Conservation (phyloP, 1,140 invertebrate species). For the Helicoverpa armigera region DNA sequence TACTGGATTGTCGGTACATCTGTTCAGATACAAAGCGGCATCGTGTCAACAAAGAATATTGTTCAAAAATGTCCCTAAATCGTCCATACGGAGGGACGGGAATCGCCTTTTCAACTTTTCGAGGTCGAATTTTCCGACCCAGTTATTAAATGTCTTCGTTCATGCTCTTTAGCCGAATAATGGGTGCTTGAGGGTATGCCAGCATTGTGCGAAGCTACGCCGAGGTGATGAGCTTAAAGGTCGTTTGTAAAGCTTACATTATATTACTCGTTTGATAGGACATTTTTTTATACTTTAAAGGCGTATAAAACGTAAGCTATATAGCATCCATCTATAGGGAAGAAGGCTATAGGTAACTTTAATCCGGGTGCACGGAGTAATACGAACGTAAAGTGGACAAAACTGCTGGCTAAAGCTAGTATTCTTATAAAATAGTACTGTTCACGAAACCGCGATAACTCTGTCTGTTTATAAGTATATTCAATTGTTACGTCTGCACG, state of each 20-base stretch:
- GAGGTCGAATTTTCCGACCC: slow-evolving; percentile 34
- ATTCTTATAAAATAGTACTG: too few relatives aligned
- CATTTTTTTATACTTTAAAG: too few relatives aligned
- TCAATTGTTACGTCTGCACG: too few relatives aligned
- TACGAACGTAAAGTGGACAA: too few relatives aligned
- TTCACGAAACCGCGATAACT: too few relatives aligned
- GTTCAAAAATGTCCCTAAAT: slow-evolving; percentile 4
- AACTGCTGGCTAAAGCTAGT: too few relatives aligned
- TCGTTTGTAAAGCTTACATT: neutral
- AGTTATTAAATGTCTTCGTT: slow-evolving; percentile 36
- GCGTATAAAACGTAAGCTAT: too few relatives aligned
- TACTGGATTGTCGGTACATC: neutral
- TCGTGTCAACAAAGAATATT: slow-evolving; percentile 19
- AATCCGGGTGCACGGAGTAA: too few relatives aligned
- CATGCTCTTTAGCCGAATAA: slow-evolving; percentile 19
- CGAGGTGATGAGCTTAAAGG: slow-evolving; percentile 10
- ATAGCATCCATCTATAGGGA: too few relatives aligned
- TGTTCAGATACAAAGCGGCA: neutral
- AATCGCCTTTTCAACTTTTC: neutral
- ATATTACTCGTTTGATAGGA: too few relatives aligned
- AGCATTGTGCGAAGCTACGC: neutral
- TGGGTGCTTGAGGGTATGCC: neutral
- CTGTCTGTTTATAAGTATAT: too few relatives aligned
- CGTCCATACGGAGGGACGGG: neutral
- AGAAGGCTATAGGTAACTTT: too few relatives aligned